Conservation (phyloP, 2,113 vertebrate species). For the Heptranchias perlo region DNA sequence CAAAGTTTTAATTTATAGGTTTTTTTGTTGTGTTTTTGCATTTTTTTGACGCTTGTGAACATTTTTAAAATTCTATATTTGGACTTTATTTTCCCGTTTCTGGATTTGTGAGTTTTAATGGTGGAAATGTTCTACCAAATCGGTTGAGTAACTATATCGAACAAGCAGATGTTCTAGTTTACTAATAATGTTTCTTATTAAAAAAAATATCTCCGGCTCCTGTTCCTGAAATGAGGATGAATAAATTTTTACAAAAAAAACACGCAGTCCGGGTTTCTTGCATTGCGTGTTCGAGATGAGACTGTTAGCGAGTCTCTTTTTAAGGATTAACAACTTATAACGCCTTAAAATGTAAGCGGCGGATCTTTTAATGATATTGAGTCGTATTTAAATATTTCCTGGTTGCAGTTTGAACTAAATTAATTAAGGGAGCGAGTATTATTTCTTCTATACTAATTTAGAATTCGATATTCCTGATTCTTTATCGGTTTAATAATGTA, state of each 20-base stretch:
- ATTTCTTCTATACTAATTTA: too few relatives aligned
- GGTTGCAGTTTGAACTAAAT: background rate
- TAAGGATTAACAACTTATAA: background rate
- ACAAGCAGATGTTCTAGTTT: slow-evolving; percentile 31
- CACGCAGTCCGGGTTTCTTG: background rate
- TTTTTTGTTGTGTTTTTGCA: slow-evolving; percentile 56
- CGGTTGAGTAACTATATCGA: slow-evolving; percentile 46
- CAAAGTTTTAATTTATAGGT: slow-evolving; percentile 47
- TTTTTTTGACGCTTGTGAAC: background rate
- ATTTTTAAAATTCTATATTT: slow-evolving; percentile 13
- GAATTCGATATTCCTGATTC: background rate
- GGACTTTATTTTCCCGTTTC: slow-evolving; percentile 45
- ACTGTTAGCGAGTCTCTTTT: background rate
- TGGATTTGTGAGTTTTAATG: slow-evolving; percentile 64
- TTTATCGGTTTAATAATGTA: background rate
- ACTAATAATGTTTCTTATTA: slow-evolving; percentile 26
- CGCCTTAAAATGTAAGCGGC: background rate
- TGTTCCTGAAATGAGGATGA: slow-evolving; percentile 30
- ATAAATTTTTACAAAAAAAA: slow-evolving; percentile 31
- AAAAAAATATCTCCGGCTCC: slow-evolving; percentile 14
- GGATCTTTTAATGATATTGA: background rate
- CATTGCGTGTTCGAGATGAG: background rate
- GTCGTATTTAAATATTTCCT: background rate
- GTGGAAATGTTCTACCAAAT: slow-evolving; percentile 73
- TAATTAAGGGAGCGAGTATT: background rate